Base-by-base conservation (phyloP, 2,797 vertebrate species). In the Sebastes itinus region DNA sequence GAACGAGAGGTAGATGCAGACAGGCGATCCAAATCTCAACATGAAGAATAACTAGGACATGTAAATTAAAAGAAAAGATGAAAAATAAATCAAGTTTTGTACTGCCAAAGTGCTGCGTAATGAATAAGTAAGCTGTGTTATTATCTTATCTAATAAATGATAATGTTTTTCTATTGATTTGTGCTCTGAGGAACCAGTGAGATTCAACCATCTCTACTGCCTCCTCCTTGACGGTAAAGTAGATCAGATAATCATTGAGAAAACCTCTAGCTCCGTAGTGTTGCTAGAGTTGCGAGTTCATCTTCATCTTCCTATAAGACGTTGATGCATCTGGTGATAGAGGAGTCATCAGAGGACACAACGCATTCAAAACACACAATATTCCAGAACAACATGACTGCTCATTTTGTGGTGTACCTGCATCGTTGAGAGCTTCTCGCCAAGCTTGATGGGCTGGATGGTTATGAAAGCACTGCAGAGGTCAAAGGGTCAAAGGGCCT, bases 331-430 rank as follows among this genome's bases (percentile, higher is more conserved):
- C 30, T 42, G 46, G 28, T 62, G 20, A 25, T 16, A 49, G 16
- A 49, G 20, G 56, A 58, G 54, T 68, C 27, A 30, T 52, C 22
- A 30, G 58, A 65, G 42, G 42, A 66, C 71, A 52, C 16, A 33
- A 32, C 71, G 38, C 56, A 64, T 30, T 35, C 63, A 35, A 27
- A 55, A 20, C 27, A 38, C 23, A 63, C 28, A 33, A 10, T 12
- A 62, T 58, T 18, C 10, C 23, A 46, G 35, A 16, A 18, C 58
- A 60, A 6, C 58, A 12, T 13, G 10, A 14, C 58, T 27, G 61
- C 69, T 62, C 68, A 67, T 71, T 84, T 70, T 58, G 64, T 55
- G 64, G 55, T 27, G 3, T 25, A 54, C 61, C 69, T 72, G 42
- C 27, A 35, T 49, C 16, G 7, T 20, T 49, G 7, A 49, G 46